Evolutionary conservation across 30 jellyfish, hydroid and myxozoan genomes (phyloP).

Genomic region (Aurelia sp.): DNA sequence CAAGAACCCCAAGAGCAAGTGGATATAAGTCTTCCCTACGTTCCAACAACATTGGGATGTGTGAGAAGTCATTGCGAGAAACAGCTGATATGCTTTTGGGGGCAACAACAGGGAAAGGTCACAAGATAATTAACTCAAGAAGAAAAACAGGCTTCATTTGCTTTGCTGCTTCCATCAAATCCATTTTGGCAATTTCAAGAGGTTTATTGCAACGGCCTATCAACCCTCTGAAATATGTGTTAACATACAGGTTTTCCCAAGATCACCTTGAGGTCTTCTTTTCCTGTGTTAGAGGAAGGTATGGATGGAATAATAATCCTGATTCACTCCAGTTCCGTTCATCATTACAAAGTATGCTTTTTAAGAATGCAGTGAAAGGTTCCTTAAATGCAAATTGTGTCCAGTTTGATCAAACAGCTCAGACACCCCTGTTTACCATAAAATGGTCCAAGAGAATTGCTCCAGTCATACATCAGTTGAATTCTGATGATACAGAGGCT

Average conservation of each 20-base stretch:
- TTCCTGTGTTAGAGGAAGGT: constrained; percentile 20
- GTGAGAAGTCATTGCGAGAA: neutral
- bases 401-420: constrained; percentile 41
- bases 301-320: constrained; percentile 59
- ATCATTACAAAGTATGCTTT: constrained; percentile 16
- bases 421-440: constrained; percentile 33
- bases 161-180: constrained; percentile 15
- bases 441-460: constrained; percentile 26
- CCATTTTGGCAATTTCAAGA: constrained; percentile 1
- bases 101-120: constrained; percentile 6
- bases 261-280: constrained; percentile 53
- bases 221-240: constrained; percentile 45
- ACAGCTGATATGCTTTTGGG: neutral
- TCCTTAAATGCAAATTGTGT: constrained; percentile 52
- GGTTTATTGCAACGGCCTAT: neutral
- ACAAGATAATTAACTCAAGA: neutral
- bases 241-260: constrained; percentile 63
- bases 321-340: constrained; percentile 34
- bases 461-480: constrained; percentile 11
- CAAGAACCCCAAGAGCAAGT: constrained; percentile 38
- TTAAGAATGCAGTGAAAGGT: constrained; percentile 5
- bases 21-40: constrained; percentile 42
- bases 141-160: constrained; percentile 45
- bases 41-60: neutral
- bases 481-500: neutral